phyloP scores from a whole-genome alignment of 2,113 vertebrate species.

The Zosterops borbonicus region DNA sequence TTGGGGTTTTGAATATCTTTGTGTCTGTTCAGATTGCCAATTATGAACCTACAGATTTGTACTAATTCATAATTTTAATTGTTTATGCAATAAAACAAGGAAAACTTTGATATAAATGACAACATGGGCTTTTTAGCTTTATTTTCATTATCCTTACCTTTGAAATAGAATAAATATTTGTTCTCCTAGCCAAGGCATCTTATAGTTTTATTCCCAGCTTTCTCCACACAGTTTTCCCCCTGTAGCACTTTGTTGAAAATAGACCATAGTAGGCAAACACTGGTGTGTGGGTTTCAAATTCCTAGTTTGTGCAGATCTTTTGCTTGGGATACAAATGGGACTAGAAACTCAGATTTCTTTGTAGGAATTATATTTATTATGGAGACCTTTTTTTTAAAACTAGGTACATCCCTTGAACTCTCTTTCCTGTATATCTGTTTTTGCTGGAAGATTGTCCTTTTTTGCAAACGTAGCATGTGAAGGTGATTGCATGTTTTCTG shows the following conservation, averaged over 20 bases:
- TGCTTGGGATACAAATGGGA: not conserved
- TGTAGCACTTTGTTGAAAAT: not conserved
- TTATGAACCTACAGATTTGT: conserved; percentile 70
- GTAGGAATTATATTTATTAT: not conserved
- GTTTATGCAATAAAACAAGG: conserved; percentile 79
- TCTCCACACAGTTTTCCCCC: not conserved
- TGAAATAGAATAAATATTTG: conserved; percentile 31
- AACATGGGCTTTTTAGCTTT: conserved; percentile 65
- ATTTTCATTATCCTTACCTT: conserved; percentile 17
- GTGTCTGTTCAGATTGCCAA: conserved; percentile 59
- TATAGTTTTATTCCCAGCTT: not conserved
- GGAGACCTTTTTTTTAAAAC: not conserved
- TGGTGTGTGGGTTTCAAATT: not conserved
- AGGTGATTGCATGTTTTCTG: not conserved
- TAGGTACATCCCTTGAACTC: not conserved
- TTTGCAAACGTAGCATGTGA: not conserved
- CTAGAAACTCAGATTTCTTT: not conserved
- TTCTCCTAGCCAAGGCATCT: conserved; percentile 36
- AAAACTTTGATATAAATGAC: conserved; percentile 66
- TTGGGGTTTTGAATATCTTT: conserved; percentile 48
- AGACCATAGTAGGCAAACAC: not conserved
- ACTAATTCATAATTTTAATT: conserved; percentile 68
- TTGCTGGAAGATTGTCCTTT: not conserved
- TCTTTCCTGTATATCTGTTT: not conserved
- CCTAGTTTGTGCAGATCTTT: not conserved